phyloP scores from a whole-genome alignment of 2,113 vertebrate species.

The Phoxinus phoxinus region DNA sequence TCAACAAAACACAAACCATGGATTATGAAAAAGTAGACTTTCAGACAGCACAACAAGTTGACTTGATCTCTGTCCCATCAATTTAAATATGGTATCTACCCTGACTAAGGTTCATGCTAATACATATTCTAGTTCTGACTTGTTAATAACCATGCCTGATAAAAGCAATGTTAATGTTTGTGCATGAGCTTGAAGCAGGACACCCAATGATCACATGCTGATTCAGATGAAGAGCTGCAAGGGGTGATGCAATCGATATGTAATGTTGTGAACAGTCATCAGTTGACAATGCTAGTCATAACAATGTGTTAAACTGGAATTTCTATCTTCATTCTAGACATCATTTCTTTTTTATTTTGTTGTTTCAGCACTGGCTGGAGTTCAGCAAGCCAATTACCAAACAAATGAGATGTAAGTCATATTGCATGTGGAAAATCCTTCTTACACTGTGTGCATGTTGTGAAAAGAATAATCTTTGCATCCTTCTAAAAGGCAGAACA shows the following conservation, averaged over 20 bases:
- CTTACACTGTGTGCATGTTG: background rate
- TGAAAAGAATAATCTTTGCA: background rate
- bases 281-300: background rate
- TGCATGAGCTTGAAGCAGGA: constrained; percentile 9
- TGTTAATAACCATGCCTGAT: background rate
- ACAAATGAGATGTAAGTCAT: constrained; percentile 94
- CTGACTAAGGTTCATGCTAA: background rate
- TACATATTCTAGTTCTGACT: background rate
- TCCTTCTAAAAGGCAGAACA: background rate
- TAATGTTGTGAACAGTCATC: background rate
- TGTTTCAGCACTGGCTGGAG: constrained; percentile 95
- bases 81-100: background rate
- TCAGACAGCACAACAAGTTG: background rate
- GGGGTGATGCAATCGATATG: constrained; percentile 12
- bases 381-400: constrained; percentile 94
- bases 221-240: background rate
- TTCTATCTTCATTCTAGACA: constrained; percentile 1
- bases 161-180: background rate
- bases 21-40: background rate
- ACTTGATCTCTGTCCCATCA: background rate
- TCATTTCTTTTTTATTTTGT: constrained; percentile 49
- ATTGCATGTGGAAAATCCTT: constrained; percentile 7
- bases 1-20: background rate
- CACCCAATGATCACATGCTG: background rate
- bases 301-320: background rate